Evolutionary conservation across 1,140 invertebrate genomes (phyloP).

Genomic region (Neodiprion fabricii): DNA sequence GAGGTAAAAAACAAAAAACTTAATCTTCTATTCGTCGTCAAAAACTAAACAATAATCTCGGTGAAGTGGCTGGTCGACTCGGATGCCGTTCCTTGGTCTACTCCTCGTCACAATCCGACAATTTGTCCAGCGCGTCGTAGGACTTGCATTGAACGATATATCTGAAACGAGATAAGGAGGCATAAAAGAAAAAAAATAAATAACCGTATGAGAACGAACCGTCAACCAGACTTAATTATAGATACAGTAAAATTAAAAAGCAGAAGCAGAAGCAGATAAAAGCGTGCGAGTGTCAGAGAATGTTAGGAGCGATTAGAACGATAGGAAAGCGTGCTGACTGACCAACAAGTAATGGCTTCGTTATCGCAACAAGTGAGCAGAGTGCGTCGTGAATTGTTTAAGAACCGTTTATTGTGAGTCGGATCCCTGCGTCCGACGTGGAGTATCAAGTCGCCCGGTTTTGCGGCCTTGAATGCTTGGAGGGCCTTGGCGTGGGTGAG

Average conservation of each 20-base stretch:
- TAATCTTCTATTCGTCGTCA: neutral
- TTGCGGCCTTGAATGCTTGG: constrained; percentile 69
- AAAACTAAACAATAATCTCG: neutral
- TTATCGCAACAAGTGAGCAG: constrained; percentile 28
- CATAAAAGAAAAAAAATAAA: neutral
- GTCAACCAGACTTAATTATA: neutral
- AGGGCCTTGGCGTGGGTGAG: constrained; percentile 72
- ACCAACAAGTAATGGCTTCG: constrained; percentile 31
- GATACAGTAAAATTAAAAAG: neutral
- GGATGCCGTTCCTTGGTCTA: constrained; percentile 19
- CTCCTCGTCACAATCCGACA: constrained; percentile 43
- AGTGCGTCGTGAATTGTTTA: constrained; percentile 28
- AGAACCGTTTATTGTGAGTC: constrained; percentile 54
- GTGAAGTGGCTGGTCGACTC: neutral
- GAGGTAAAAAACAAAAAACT: neutral
- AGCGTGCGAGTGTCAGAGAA: neutral
- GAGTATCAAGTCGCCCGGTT: constrained; percentile 69
- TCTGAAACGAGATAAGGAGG: constrained; percentile 37
- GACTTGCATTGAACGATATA: constrained; percentile 49
- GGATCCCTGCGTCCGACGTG: constrained; percentile 64
- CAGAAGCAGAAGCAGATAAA: neutral
- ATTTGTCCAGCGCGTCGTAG: constrained; percentile 49
- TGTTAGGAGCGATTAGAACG: neutral
- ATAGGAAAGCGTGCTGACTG: constrained; percentile 45
- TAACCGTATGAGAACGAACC: neutral